Evolutionary conservation across 1,140 invertebrate genomes (phyloP), one percentile per base, ranked within the genome.

Genomic region (Drosophila equinoxialis): DNA sequence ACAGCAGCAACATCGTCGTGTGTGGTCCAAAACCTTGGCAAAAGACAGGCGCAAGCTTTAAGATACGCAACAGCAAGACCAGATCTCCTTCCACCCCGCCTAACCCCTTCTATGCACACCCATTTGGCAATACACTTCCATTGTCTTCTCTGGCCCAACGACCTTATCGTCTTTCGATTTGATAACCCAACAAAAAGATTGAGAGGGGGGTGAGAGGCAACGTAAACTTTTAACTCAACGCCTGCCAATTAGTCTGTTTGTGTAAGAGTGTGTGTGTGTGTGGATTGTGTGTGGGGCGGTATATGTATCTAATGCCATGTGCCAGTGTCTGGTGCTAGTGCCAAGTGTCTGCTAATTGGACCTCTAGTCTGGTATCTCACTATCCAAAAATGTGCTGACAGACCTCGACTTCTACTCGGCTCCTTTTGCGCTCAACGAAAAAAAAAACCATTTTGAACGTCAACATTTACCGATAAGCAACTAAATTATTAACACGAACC

Each of bases 401-500:
- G 82, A 68, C 68, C 20, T 20, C 39, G 14, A 17, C 60, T 41
- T n/a, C 60, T 26, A 37, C 2, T 14, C 14, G 8, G 23, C 39
- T 51, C 14, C 26, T 14, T n/a, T 37, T 20, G 26, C 17, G 8
- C 13, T 45, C 62, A 11, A 39, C 8, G 10, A 39, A 11, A 39
- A 39, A 39, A 39, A 39, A 39, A 39, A 89, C 84, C 84, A 84
- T 81, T 84, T 74, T 71, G 67, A 81, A 84, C 84, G 85, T 89
- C 84, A 89, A 83, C 85, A 81, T 85, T 51, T 45, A 65, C 45
- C 84, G 84, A 89, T 89, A 89, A 89, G 84, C 84, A 81, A 89
- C 81, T 89, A 89, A 89, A 89, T 89, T 89, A 89, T 89, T 90
- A 89, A 90, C 84, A 89, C 85, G 81, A 89, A 81, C 70, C 62